phyloP scores from a whole-genome alignment of 1,140 invertebrate genomes.

The Apis florea region DNA sequence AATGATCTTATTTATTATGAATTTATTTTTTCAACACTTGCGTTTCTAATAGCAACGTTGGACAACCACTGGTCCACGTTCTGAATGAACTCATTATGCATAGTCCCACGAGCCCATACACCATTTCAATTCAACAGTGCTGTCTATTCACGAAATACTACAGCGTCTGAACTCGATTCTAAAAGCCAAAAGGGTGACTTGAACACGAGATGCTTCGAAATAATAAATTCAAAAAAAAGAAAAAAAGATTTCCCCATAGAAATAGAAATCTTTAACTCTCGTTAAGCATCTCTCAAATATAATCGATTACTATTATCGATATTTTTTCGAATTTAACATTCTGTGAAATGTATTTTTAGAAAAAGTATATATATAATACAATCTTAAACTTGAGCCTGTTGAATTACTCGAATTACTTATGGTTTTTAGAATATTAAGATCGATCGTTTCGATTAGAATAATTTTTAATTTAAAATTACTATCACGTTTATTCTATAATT shows the following conservation, averaged over 20 bases:
- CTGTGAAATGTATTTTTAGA: too few species aligned
- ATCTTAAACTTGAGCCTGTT: too few species aligned
- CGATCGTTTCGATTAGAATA: neutral
- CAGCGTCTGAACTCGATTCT: constrained; percentile 28
- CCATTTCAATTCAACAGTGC: constrained; percentile 71
- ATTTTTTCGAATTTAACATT: too few species aligned
- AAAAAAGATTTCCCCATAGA: neutral
- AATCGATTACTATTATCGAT: neutral
- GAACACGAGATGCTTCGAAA: constrained; percentile 34
- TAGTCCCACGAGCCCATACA: constrained; percentile 57
- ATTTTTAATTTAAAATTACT: neutral
- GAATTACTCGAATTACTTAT: too few species aligned
- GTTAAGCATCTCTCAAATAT: neutral
- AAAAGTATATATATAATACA: too few species aligned
- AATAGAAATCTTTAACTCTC: neutral
- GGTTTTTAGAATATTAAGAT: too few species aligned
- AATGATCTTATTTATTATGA: neutral
- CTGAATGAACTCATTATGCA: constrained; percentile 72
- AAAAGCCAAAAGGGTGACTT: constrained; percentile 47
- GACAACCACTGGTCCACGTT: constrained; percentile 60
- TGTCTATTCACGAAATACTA: constrained; percentile 67
- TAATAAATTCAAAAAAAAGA: constrained; percentile 32
- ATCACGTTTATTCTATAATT: neutral
- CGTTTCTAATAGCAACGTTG: neutral
- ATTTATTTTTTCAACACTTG: neutral